Evolutionary conservation across 2,113 vertebrate genomes (phyloP).

Genomic region (Rhadina sibilatrix): DNA sequence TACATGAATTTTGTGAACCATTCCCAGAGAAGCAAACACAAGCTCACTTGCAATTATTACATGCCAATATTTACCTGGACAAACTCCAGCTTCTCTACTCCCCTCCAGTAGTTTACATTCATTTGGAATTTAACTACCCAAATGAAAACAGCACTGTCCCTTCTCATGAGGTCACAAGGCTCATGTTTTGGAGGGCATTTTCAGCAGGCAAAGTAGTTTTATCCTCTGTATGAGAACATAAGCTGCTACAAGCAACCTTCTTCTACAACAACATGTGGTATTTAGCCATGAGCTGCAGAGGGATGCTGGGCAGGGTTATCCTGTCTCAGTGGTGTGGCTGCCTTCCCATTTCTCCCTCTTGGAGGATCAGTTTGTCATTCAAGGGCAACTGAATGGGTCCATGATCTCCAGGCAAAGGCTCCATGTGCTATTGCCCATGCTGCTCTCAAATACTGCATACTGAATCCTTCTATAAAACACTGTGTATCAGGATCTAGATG

Average conservation of each 20-base stretch:
- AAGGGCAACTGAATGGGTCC: accelerated
- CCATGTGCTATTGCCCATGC: accelerated
- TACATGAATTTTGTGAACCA: background rate
- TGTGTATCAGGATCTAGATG: background rate
- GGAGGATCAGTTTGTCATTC: background rate
- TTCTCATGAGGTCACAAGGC: background rate
- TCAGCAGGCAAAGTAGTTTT: background rate
- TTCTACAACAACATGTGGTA: background rate
- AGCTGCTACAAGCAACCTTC: background rate
- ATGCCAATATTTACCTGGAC: slow-evolving; percentile 4
- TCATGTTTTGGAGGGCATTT: background rate
- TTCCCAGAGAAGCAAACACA: slow-evolving; percentile 14
- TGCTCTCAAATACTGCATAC: background rate
- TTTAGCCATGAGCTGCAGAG: background rate
- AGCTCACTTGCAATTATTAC: slow-evolving; percentile 1
- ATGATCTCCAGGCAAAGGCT: background rate
- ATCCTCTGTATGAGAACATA: background rate
- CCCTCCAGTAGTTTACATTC: background rate
- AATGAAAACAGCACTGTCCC: background rate
- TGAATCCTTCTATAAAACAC: background rate
- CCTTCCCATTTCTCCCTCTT: background rate
- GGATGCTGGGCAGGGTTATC: background rate
- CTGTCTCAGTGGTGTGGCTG: background rate
- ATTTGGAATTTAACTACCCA: background rate
- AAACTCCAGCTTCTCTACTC: slow-evolving; percentile 8